A percentile compares a stretch with the other conserved stretches of the same genome.
These are phyloP conservation scores for Hypomesus transpacificus DNA, from an alignment of 2,113 vertebrate species.

Conservation along the genomic window DNA sequence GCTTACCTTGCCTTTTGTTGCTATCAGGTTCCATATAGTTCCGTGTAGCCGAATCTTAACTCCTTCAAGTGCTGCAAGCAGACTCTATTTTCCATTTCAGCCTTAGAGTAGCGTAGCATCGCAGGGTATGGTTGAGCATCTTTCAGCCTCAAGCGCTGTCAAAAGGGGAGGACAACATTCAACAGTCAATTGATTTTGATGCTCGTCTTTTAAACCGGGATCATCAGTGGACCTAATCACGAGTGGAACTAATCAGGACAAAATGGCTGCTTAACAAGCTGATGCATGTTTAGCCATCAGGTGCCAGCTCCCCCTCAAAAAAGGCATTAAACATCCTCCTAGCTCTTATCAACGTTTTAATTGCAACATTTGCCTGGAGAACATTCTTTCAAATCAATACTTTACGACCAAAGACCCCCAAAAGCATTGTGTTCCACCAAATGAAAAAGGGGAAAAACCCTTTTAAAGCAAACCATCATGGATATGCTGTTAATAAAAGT, in stretches of 20 bases:
- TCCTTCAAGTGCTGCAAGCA: too few species aligned
- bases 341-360: slow-evolving; percentile 28
- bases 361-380: slow-evolving; percentile 25
- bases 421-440: slow-evolving; percentile 2
- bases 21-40: too few species aligned
- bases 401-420: background rate
- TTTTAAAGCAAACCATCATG: background rate
- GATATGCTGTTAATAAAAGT: background rate
- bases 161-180: background rate
- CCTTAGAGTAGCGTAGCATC: slow-evolving; percentile 15
- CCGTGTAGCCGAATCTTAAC: background rate
- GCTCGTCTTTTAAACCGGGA: background rate
- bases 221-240: slow-evolving; percentile 6
- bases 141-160: background rate
- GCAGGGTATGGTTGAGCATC: too few species aligned
- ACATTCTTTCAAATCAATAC: slow-evolving; percentile 10
- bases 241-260: slow-evolving; percentile 30
- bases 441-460: background rate
- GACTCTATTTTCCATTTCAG: background rate
- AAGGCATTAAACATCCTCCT: slow-evolving; percentile 16
- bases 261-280: slow-evolving; percentile 30
- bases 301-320: slow-evolving; percentile 1
- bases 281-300: slow-evolving; percentile 31
- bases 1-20: too few species aligned
- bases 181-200: slow-evolving; percentile 23